Evolutionary conservation across 2,888 invertebrate species (phyloP).

Genomic region (Agrochola macilenta): DNA sequence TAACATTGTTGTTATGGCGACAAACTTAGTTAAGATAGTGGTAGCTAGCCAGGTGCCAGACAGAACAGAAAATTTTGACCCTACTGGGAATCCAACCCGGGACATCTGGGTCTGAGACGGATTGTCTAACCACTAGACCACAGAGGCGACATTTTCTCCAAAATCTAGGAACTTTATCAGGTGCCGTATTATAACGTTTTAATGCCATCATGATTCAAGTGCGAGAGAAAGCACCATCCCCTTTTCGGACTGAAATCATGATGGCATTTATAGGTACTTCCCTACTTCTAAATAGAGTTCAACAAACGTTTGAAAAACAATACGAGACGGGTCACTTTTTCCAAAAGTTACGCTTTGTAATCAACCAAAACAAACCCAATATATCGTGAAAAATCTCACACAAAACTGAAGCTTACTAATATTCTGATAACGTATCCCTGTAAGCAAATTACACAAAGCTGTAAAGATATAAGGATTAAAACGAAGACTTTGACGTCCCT

Average conservation of each 20-base stretch:
- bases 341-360: not conserved
- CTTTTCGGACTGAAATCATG: not conserved
- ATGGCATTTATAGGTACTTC: not conserved
- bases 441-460: slow-evolving; percentile 19
- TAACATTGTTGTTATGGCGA: too few relatives aligned
- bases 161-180: not conserved
- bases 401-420: not conserved
- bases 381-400: not conserved
- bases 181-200: not conserved
- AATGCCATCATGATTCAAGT: not conserved
- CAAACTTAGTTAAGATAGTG: too few relatives aligned
- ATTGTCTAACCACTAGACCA: too few relatives aligned
- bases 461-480: slow-evolving; percentile 30
- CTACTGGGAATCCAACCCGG: too few relatives aligned
- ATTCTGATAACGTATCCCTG: not conserved
- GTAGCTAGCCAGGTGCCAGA: too few relatives aligned
- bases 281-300: not conserved
- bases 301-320: not conserved
- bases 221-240: not conserved
- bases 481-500: slow-evolving; percentile 18
- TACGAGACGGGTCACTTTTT: not conserved
- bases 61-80: too few relatives aligned
- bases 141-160: too few relatives aligned
- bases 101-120: too few relatives aligned
- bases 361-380: not conserved